phyloP scores from a whole-genome alignment of 35 echinoderm and acorn worm genomes.

The Patiria miniata region DNA sequence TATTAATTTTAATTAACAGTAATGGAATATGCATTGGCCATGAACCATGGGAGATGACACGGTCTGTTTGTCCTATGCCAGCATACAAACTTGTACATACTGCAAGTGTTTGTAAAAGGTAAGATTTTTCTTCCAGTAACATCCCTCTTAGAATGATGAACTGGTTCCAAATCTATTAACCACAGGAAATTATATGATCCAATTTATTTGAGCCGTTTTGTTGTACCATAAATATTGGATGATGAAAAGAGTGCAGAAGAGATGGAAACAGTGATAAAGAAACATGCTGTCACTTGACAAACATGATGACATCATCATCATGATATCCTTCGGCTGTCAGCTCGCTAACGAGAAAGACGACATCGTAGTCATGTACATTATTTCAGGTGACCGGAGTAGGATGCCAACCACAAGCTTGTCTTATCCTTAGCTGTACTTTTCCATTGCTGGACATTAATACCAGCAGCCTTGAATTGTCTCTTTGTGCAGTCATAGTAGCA shows the following conservation, averaged over 20 bases:
- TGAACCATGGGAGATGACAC: constrained; percentile 73
- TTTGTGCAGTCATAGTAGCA: background rate
- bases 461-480: background rate
- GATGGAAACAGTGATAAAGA: no score
- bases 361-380: background rate
- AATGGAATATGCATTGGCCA: constrained; percentile 37
- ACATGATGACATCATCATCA: no score
- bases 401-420: background rate
- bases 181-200: no score
- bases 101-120: constrained; percentile 57
- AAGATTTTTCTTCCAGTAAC: background rate
- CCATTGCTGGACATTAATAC: no score
- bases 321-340: no score
- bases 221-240: no score
- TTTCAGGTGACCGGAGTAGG: background rate
- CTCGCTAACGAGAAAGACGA: no score
- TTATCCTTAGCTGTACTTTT: background rate
- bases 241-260: no score
- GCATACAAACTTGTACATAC: constrained; percentile 65
- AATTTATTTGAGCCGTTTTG: no score
- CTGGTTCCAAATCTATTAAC: no score
- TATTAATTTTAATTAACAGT: background rate
- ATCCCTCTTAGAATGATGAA: no score
- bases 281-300: no score
- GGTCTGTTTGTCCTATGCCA: constrained; percentile 84